A percentile compares a stretch with the other conserved stretches of the same genome.
Conservation (phyloP, 1,140 invertebrate genomes). For the Glomeris maerens region DNA sequence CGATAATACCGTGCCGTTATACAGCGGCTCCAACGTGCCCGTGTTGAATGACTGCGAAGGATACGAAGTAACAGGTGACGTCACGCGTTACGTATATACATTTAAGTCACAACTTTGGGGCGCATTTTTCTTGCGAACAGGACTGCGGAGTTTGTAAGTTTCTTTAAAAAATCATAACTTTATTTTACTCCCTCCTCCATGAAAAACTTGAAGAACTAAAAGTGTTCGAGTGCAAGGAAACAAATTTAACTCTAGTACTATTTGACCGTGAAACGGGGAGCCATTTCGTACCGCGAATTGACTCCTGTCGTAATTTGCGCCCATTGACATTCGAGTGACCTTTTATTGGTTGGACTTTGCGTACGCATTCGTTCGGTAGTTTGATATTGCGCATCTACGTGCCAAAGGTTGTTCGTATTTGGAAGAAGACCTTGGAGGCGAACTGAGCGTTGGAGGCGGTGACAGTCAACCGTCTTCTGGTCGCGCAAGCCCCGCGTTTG, state of each 20-base stretch:
- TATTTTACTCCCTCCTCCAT: too few relatives aligned
- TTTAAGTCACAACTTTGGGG: conserved; percentile 1
- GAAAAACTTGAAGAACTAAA: too few relatives aligned
- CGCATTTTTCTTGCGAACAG: background rate
- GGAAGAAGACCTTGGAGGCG: background rate
- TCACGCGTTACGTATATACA: background rate
- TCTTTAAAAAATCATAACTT: too few relatives aligned
- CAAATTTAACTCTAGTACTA: background rate
- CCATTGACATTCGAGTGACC: background rate
- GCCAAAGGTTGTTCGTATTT: background rate
- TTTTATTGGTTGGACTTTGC: too few relatives aligned
- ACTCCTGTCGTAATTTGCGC: background rate
- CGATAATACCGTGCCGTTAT: conserved; percentile 63
- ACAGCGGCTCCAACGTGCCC: conserved; percentile 22
- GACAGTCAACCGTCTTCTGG: background rate
- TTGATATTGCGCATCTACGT: conserved; percentile 1
- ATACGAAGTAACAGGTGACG: background rate
- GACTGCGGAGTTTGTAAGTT: too few relatives aligned
- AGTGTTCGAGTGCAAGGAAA: too few relatives aligned
- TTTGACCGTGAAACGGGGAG: background rate
- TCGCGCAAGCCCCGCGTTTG: conserved; percentile 3
- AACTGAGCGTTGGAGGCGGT: too few relatives aligned
- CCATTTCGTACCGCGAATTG: background rate
- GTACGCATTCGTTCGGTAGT: background rate
- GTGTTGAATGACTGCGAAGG: conserved; percentile 13